Evolutionary conservation across 2,113 vertebrate genomes (phyloP).

Genomic region (Spea bombifrons): DNA sequence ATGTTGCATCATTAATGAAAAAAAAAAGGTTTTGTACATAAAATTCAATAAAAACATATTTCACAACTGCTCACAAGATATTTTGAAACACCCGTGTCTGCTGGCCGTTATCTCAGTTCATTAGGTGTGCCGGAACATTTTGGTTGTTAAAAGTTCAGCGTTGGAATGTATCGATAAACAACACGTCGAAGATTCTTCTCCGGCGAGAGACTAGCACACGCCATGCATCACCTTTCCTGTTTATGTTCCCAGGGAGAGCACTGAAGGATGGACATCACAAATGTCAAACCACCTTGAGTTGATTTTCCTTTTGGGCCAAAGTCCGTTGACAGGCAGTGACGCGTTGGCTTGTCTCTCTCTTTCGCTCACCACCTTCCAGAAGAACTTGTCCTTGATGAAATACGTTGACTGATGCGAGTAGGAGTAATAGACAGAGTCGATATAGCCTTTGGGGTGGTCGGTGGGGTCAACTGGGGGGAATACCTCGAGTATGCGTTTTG

Average conservation of each 20-base stretch:
- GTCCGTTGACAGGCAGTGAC: conserved; percentile 38
- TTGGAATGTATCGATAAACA: conserved; percentile 29
- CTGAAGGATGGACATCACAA: conserved; percentile 51
- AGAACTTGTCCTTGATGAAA: conserved; percentile 48
- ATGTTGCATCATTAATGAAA: no score
- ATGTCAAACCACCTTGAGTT: conserved; percentile 50
- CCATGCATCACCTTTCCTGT: not conserved
- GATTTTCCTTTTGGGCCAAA: conserved; percentile 41
- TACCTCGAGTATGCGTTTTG: conserved; percentile 47
- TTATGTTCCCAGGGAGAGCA: conserved; percentile 52
- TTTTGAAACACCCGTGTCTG: not conserved
- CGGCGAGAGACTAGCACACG: not conserved
- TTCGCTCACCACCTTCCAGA: conserved; percentile 49
- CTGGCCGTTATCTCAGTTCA: not conserved
- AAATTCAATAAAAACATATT: not conserved
- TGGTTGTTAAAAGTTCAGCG: not conserved
- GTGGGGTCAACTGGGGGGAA: conserved; percentile 42
- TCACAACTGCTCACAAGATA: conserved; percentile 14
- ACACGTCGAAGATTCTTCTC: not conserved
- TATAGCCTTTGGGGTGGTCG: conserved; percentile 45
- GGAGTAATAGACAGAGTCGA: conserved; percentile 47
- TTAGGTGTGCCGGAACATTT: not conserved
- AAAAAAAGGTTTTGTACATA: no score
- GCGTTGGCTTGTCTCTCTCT: conserved; percentile 29
- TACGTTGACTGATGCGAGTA: conserved; percentile 41